phyloP scores from a whole-genome alignment of 2,113 vertebrate species.

The Empidonax traillii region DNA sequence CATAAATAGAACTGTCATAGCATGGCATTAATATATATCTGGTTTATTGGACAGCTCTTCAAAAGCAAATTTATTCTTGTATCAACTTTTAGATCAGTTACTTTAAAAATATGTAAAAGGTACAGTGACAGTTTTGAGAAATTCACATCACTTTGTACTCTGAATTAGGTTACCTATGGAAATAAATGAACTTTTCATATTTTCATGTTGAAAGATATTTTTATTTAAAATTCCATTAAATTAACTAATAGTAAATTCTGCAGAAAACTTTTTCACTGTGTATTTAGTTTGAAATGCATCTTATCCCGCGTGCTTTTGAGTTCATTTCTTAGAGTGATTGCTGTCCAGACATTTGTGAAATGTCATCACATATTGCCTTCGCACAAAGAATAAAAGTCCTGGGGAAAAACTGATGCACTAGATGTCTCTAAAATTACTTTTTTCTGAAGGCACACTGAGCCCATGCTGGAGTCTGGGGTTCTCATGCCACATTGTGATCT shows the following conservation, averaged over 20 bases:
- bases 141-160: slow-evolving; percentile 76
- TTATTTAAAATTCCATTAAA: slow-evolving; percentile 1
- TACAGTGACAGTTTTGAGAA: slow-evolving; percentile 69
- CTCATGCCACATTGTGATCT: not conserved
- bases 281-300: not conserved
- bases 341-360: not conserved
- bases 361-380: not conserved
- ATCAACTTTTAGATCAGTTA: slow-evolving; percentile 71
- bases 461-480: not conserved
- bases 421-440: not conserved
- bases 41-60: slow-evolving; percentile 39
- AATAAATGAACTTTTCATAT: slow-evolving; percentile 68
- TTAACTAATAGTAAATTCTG: not conserved
- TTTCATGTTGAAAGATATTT: not conserved
- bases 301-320: not conserved
- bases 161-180: slow-evolving; percentile 69
- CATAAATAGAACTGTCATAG: slow-evolving; percentile 39
- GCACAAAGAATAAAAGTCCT: not conserved
- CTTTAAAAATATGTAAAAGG: slow-evolving; percentile 71
- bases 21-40: slow-evolving; percentile 52
- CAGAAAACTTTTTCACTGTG: not conserved
- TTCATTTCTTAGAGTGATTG: not conserved
- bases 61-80: slow-evolving; percentile 79
- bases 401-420: not conserved
- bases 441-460: not conserved